phyloP scores from a whole-genome alignment of 2,888 invertebrate genomes.

The Lepidocyrtinus sp. region DNA sequence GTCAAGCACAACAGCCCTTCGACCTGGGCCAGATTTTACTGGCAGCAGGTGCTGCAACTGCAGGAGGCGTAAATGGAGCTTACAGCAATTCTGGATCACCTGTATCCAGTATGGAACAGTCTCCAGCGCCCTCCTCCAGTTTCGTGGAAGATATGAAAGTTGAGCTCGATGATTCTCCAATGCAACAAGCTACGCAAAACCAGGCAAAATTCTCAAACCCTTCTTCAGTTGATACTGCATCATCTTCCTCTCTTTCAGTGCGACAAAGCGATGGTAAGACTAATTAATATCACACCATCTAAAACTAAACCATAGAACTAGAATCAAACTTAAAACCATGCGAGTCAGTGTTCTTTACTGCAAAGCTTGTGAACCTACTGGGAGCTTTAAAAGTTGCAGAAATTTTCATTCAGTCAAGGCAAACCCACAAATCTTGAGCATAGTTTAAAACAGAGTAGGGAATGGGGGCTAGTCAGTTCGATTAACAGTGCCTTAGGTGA shows the following conservation, averaged over 20 bases:
- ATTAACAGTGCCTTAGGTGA: too few relatives aligned
- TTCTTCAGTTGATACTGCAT: slow-evolving; percentile 52
- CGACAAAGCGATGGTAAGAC: slow-evolving; percentile 58
- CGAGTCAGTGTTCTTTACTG: too few relatives aligned
- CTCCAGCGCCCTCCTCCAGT: slow-evolving; percentile 4
- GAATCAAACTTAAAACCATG: too few relatives aligned
- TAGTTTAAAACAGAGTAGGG: too few relatives aligned
- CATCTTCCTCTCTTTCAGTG: slow-evolving; percentile 40
- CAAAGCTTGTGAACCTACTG: too few relatives aligned
- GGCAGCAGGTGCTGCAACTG: slow-evolving; percentile 2
- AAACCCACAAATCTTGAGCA: too few relatives aligned
- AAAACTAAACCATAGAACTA: too few relatives aligned
- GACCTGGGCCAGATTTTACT: slow-evolving; percentile 43
- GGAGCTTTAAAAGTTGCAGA: too few relatives aligned
- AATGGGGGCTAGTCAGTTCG: too few relatives aligned
- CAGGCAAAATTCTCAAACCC: slow-evolving; percentile 49
- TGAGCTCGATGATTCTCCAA: slow-evolving; percentile 42
- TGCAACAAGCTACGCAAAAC: slow-evolving; percentile 22
- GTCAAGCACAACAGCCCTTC: slow-evolving; percentile 25
- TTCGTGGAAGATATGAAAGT: slow-evolving; percentile 44
- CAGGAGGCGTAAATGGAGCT: slow-evolving; percentile 8
- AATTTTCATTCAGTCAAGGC: too few relatives aligned
- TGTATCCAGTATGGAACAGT: slow-evolving; percentile 1
- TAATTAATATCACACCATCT: neutral
- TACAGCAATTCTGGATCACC: slow-evolving; percentile 20